Base-by-base conservation (phyloP, 2,888 invertebrate species). In the Cheilosia vulpina region DNA sequence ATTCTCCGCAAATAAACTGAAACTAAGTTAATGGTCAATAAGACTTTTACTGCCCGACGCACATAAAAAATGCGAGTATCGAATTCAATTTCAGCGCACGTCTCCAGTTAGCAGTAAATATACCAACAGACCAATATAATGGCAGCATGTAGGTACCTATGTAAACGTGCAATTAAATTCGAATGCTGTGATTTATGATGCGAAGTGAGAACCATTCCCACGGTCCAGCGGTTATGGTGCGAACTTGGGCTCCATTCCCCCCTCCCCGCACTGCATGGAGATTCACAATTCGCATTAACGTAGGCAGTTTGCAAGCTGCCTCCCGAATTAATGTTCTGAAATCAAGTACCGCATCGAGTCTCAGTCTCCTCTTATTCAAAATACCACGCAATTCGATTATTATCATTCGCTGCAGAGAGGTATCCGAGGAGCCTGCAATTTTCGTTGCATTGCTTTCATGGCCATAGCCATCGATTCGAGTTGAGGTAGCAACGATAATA, bases 401-500 rank as follows among this genome's bases (percentile, higher is more conserved):
- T 84, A 84, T 63, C 69, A 76, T 75, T 60, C 53, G 47, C 52
- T 66, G 47, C 58, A 43, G n/a, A 15, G 31, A 19, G 34, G 27
- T 3, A 45, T 17, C 13, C 13, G 50, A n/a, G 38, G 52, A 34
- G 71, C 43, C 55, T 55, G 55, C 77, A 68, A 77, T 77, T 83
- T 77, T 57, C 84, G 71, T 71, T 76, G 79, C 76, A 76, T 68
- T 57, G 65, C 65, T 69, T 65, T 65, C 75, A 62, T 24, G 66
- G 34, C 62, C 38, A 45, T 57, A 45, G 69, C 62, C 79, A 79
- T 84, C 65, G 84, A 84, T 84, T 78, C 63, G 68, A 79, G 79
- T 69, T 84, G 73, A 84, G 66, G 66, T 84, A 73, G 63, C 63
- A 84, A 78, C 63, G 69, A 78, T 79, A 84, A 79, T 79, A 79